Evolutionary conservation across 2,888 invertebrate genomes (phyloP).

Genomic region (Perizoma flavofasciatum): DNA sequence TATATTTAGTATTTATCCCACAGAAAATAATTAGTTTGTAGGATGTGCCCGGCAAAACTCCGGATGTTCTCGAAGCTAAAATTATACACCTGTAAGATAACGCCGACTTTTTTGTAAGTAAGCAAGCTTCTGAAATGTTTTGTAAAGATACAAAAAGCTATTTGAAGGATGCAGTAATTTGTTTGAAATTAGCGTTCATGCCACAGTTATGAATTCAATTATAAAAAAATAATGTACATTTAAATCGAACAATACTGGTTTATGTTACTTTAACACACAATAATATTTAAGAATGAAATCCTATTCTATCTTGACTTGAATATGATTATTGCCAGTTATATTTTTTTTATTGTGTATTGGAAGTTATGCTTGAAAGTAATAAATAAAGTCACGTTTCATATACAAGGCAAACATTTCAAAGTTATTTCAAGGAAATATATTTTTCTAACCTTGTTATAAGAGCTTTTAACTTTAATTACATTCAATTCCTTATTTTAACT

Average conservation of each 20-base stretch:
- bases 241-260: constrained; percentile 8
- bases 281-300: constrained; percentile 12
- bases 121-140: too few relatives aligned
- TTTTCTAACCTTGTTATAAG: background rate
- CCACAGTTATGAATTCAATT: too few relatives aligned
- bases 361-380: constrained; percentile 12
- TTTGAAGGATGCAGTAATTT: too few relatives aligned
- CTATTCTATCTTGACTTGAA: constrained; percentile 3
- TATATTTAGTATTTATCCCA: background rate
- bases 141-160: too few relatives aligned
- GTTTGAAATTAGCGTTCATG: too few relatives aligned
- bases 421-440: background rate
- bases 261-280: constrained; percentile 19
- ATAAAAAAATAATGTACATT: background rate
- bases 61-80: constrained; percentile 11
- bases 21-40: constrained; percentile 4
- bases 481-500: too few relatives aligned
- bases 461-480: background rate
- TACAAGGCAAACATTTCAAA: constrained; percentile 5
- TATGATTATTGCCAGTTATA: constrained; percentile 8
- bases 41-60: constrained; percentile 1
- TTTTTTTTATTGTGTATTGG: constrained; percentile 16
- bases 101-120: background rate
- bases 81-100: constrained; percentile 12
- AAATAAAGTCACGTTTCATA: constrained; percentile 28